Conservation (phyloP, 2,888 invertebrate genomes). For the Spodoptera picta region DNA sequence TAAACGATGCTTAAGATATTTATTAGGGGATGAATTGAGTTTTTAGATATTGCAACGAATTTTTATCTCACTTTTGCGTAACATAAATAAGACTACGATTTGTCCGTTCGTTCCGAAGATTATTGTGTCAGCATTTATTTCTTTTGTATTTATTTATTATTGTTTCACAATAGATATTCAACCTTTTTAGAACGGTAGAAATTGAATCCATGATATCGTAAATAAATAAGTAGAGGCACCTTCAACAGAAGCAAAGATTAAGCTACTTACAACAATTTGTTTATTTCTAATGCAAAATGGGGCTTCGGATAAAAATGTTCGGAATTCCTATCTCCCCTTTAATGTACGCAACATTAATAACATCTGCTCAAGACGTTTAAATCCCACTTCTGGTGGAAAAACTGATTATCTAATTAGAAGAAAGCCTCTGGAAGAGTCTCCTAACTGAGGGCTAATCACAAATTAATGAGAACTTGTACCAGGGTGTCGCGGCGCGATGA, state of each 20-base stretch:
- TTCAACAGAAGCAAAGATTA: conserved; percentile 13
- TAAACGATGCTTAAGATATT: conserved; percentile 88
- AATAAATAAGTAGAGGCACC: conserved; percentile 24
- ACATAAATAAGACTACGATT: conserved; percentile 50
- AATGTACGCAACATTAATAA: conserved; percentile 64
- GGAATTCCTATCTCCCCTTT: conserved; percentile 46
- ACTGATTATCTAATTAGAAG: conserved; percentile 86
- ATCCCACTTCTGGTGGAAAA: conserved; percentile 73
- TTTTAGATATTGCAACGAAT: conserved; percentile 77
- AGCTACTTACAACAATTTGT: conserved; percentile 28
- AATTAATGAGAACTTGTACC: conserved; percentile 87
- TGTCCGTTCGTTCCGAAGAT: conserved; percentile 29
- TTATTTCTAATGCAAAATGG: conserved; percentile 31
- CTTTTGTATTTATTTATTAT: conserved; percentile 29
- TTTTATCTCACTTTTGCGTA: conserved; percentile 68
- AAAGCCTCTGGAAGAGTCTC: conserved; percentile 78
- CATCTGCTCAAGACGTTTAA: conserved; percentile 70
- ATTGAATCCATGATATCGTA: conserved; percentile 17
- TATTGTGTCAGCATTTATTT: conserved; percentile 19
- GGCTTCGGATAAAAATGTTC: conserved; percentile 32
- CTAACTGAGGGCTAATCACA: conserved; percentile 86
- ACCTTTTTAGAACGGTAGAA: conserved; percentile 18
- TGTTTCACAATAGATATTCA: conserved; percentile 17
- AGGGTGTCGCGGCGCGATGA: conserved; percentile 83
- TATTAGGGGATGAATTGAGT: conserved; percentile 85